Base-by-base conservation (phyloP, 1,140 invertebrate species). In the Lycorma delicatula region DNA sequence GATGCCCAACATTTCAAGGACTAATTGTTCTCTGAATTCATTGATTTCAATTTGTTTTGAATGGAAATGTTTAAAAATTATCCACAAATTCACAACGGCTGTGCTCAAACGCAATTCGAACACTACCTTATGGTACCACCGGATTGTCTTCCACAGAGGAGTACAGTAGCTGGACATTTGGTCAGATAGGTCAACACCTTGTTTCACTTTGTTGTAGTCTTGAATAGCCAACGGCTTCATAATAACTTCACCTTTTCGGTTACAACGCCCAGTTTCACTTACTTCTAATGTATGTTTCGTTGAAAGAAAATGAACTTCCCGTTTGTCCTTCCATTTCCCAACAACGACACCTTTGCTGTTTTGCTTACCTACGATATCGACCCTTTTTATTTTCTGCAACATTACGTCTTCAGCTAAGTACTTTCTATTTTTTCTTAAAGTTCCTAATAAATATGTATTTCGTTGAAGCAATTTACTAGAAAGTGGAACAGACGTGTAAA, bases 51-150 rank as follows among this genome's bases (percentile, higher is more conserved):
- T 41, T 13, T 51, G 57, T 2, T 46, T 51, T 29, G 23, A 12
- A 12, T 13, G 12, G 23, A 20, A 36, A 18, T 54, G n/a, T 0
- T 61, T 58, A 28, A 44, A 61, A 9, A 58, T 23, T 34, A 58
- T 18, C 1, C 46, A 41, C 16, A 50, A 38, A 31, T 61, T 61
- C 1, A 58, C 56, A 22, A 61, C n/a, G 18, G 38, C 23, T 16
- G 60, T 59, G 9, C 53, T 71, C 55, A 69, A 56, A 62, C 72
- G 61, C 52, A 73, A 38, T 65, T 73, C 66, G 53, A 72, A 65
- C 51, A 63, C 69, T 53, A 73, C 64, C 64, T 72, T 73, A 64
- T 59, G 67, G 65, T 72, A 71, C 70, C 65, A 73, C 62, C 69
- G 68, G 53, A 70, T 61, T 38, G 69, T 65, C 63, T 66, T 71